A percentile compares a stretch with the other conserved stretches of the same genome.
These are phyloP conservation scores for Pherbina coryleti DNA, from an alignment of 2,888 invertebrate species.

Conservation along the genomic window DNA sequence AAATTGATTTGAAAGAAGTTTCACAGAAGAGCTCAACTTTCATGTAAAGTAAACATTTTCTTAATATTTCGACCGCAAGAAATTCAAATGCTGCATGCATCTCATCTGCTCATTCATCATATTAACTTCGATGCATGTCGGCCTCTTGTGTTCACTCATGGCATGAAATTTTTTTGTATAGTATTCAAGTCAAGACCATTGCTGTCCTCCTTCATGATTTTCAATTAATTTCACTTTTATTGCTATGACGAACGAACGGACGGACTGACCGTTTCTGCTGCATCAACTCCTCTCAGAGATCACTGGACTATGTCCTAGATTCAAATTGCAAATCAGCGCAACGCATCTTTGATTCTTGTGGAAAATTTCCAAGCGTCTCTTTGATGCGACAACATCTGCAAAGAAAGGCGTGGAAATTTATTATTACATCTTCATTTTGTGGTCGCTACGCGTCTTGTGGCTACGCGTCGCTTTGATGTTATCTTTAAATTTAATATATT, in stretches of 20 bases:
- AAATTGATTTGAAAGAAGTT: too few species aligned
- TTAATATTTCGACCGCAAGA: too few species aligned
- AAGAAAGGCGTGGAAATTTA: too few species aligned
- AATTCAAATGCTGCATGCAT: too few species aligned
- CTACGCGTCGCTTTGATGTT: too few species aligned
- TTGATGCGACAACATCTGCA: too few species aligned
- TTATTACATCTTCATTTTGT: too few species aligned
- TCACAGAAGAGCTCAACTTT: too few species aligned
- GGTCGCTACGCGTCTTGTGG: too few species aligned
- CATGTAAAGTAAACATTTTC: too few species aligned
- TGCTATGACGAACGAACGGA: neutral
- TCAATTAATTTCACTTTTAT: slow-evolving; percentile 1
- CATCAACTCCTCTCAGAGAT: neutral
- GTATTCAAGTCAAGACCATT: neutral
- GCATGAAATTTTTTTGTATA: neutral
- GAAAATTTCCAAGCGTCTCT: slow-evolving; percentile 25
- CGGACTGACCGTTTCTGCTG: neutral
- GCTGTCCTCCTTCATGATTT: neutral
- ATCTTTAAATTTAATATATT: too few species aligned
- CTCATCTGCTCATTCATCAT: neutral
- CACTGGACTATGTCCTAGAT: slow-evolving; percentile 26
- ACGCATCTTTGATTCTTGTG: slow-evolving; percentile 26
- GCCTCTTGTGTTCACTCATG: neutral
- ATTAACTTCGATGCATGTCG: neutral
- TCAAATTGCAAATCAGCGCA: neutral